Percentiles rank a stretch among this genome's conserved stretches.
Evolutionary conservation across 2,113 vertebrate genomes (phyloP).

Genomic region (Scatophagus argus): DNA sequence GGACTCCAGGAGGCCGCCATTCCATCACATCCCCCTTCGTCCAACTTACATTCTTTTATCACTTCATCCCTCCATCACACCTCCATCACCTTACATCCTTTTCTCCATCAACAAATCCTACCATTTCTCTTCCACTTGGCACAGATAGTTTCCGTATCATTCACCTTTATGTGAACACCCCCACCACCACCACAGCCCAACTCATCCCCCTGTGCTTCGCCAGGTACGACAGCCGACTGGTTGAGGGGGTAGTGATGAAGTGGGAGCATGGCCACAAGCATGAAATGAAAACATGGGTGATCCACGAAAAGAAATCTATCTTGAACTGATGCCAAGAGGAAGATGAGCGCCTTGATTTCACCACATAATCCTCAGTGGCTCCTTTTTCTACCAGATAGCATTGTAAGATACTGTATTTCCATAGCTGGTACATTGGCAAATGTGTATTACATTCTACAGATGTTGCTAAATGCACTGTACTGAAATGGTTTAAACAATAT

Average conservation of each 20-base stretch:
- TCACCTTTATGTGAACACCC: slow-evolving; percentile 67
- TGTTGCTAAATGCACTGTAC: no score
- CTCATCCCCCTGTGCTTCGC: slow-evolving; percentile 30
- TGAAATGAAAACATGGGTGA: slow-evolving; percentile 68
- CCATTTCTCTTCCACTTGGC: slow-evolving; percentile 64
- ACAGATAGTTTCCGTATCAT: slow-evolving; percentile 65
- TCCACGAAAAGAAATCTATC: slow-evolving; percentile 39
- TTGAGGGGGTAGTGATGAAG: slow-evolving; percentile 54
- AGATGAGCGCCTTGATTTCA: slow-evolving; percentile 40
- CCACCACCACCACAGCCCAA: background rate
- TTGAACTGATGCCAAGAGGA: slow-evolving; percentile 49
- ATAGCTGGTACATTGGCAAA: background rate
- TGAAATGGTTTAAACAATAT: no score
- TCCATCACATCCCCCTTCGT: slow-evolving; percentile 61
- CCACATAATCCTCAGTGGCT: slow-evolving; percentile 15
- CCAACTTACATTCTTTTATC: slow-evolving; percentile 63
- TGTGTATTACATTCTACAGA: background rate
- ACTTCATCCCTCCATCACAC: slow-evolving; percentile 62
- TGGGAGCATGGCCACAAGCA: slow-evolving; percentile 51
- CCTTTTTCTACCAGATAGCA: slow-evolving; percentile 2
- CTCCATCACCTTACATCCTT: slow-evolving; percentile 66
- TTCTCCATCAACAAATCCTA: slow-evolving; percentile 66
- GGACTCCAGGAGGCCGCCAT: slow-evolving; percentile 60
- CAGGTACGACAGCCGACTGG: slow-evolving; percentile 54
- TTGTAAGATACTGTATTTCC: slow-evolving; percentile 3